Percentiles rank a stretch among this genome's conserved stretches.
Conservation (phyloP, 1,140 invertebrate species). For the Heliothis virescens region DNA sequence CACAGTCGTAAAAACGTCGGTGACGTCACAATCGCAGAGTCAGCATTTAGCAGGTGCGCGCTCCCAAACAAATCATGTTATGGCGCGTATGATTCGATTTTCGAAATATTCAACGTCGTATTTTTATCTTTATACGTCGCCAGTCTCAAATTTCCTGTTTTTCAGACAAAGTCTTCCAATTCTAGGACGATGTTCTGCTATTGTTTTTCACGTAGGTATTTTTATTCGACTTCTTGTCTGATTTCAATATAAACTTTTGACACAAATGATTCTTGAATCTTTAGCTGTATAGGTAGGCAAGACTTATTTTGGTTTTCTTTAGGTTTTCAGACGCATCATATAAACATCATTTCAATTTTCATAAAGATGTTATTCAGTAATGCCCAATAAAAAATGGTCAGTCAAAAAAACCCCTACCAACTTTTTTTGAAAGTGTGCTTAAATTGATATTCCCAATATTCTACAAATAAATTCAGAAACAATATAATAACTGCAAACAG, state of each 20-base stretch:
- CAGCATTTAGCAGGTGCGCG: slow-evolving; percentile 52
- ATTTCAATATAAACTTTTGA: slow-evolving; percentile 1
- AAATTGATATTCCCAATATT: neutral
- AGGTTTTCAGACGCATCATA: neutral
- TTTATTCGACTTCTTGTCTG: slow-evolving; percentile 20
- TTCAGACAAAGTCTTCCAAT: slow-evolving; percentile 38
- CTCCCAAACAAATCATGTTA: slow-evolving; percentile 64
- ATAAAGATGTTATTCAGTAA: too few relatives aligned
- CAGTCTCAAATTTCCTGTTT: slow-evolving; percentile 53
- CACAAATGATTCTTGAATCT: neutral
- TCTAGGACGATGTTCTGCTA: neutral
- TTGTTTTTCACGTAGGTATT: slow-evolving; percentile 42
- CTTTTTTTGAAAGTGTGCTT: too few relatives aligned
- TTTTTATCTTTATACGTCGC: slow-evolving; percentile 58
- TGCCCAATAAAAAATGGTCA: too few relatives aligned
- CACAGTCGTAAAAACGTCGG: slow-evolving; percentile 9
- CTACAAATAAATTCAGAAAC: slow-evolving; percentile 12
- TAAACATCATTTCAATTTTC: neutral
- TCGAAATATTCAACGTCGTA: slow-evolving; percentile 65
- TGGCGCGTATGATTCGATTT: slow-evolving; percentile 70
- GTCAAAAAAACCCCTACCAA: too few relatives aligned
- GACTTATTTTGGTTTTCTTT: neutral
- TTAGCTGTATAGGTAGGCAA: neutral
- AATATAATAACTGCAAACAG: slow-evolving; percentile 39
- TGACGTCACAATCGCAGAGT: slow-evolving; percentile 27